Evolutionary conservation across 37 sponge, comb jelly and placozoan genomes (phyloP).

Genomic region (Axinella damicornis): DNA sequence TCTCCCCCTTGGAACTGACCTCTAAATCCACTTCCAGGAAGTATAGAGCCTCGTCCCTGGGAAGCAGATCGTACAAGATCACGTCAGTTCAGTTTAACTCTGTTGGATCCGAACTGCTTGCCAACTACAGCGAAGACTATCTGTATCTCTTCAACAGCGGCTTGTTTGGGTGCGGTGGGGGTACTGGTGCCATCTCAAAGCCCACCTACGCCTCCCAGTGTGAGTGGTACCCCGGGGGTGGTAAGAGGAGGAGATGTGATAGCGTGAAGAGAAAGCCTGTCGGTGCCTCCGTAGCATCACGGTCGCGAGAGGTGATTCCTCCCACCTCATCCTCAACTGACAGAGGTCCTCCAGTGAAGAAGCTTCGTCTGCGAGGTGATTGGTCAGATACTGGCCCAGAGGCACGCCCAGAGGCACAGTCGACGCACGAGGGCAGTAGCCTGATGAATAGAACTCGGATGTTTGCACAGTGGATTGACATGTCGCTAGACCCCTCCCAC

Average conservation of each 20-base stretch:
- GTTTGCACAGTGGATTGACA: slow-evolving; percentile 79
- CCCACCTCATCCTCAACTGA: not conserved
- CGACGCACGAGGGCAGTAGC: not conserved
- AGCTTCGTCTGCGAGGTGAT: slow-evolving; percentile 86
- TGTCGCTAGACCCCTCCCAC: slow-evolving; percentile 19
- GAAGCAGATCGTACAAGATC: slow-evolving; percentile 40
- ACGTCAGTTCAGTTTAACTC: slow-evolving; percentile 80
- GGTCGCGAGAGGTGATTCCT: not conserved
- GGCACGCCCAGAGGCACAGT: slow-evolving; percentile 65
- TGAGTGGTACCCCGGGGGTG: slow-evolving; percentile 7
- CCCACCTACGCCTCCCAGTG: slow-evolving; percentile 10
- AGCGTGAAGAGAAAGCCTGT: not conserved
- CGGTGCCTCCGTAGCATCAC: not conserved
- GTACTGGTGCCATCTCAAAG: not conserved
- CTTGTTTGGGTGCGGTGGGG: slow-evolving; percentile 25
- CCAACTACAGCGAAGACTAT: slow-evolving; percentile 84
- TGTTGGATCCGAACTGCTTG: slow-evolving; percentile 73
- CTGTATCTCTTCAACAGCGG: slow-evolving; percentile 81
- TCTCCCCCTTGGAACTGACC: not conserved
- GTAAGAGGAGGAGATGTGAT: not conserved
- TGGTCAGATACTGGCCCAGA: slow-evolving; percentile 96
- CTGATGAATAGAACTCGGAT: slow-evolving; percentile 62
- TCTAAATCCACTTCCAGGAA: not conserved
- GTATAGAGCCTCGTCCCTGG: slow-evolving; percentile 38
- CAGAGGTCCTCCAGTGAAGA: slow-evolving; percentile 39